Conservation (phyloP, 2,113 vertebrate species). For the Microcebus ravelobensis region DNA sequence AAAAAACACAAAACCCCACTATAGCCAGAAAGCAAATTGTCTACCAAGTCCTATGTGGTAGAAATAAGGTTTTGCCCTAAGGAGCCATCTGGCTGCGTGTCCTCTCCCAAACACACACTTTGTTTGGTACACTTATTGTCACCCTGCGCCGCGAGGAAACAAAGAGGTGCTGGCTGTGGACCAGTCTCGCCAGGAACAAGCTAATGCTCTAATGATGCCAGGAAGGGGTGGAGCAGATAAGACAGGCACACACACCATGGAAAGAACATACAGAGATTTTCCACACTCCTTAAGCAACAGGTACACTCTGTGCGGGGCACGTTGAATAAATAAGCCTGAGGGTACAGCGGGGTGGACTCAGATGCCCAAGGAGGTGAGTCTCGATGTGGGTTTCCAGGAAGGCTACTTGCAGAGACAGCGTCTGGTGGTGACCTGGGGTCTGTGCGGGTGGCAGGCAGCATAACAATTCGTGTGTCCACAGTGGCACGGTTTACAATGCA, state of each 20-base stretch:
- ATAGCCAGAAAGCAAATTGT: neutral
- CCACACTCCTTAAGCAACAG: neutral
- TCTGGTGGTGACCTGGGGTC: neutral
- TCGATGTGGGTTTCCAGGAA: neutral
- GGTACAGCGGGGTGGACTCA: neutral
- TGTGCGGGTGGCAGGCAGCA: neutral
- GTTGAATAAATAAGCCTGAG: neutral
- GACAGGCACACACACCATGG: neutral
- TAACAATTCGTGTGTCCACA: rapidly evolving
- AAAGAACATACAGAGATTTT: neutral
- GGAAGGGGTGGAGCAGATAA: neutral
- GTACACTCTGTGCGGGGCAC: neutral
- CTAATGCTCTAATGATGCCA: neutral
- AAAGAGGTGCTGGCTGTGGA: neutral
- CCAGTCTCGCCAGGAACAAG: neutral
- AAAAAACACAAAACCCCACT: neutral
- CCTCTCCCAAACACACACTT: neutral
- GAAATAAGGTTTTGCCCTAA: neutral
- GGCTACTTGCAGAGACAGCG: neutral
- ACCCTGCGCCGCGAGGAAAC: neutral
- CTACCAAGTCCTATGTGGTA: neutral
- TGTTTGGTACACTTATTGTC: neutral
- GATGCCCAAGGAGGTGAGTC: neutral
- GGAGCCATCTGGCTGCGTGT: neutral
- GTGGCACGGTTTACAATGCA: rapidly evolving